Evolutionary conservation across 1,140 invertebrate species (phyloP), one percentile per base, ranked within the genome.

Genomic region (Harpegnathos saltator): DNA sequence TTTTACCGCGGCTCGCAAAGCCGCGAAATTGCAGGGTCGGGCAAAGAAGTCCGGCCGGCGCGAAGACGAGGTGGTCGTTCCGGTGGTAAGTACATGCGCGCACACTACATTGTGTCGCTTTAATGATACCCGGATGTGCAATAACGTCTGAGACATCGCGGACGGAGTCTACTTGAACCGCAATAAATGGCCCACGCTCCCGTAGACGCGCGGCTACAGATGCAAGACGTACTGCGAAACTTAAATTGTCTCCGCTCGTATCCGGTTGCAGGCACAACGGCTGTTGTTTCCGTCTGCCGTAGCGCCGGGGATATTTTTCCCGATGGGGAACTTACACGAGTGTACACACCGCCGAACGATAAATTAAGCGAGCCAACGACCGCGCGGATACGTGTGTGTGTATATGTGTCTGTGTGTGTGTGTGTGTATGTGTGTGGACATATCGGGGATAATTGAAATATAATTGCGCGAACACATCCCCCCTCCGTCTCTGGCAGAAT

Each of bases 171-270:
- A 26, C 19, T 68, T 50, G 48, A 24, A 44, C 58, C 9, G 22
- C n/a, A 74, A 68, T 87, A 73, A 73, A 86, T 62, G 56, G 58
- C 59, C 4, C 5, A 19, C 74, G 69, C 66, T 72, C 48, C 54
- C 54, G 52, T 61, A 56, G n/a, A 68, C 44, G 29, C 12, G 17
- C 24, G 65, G 54, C 54, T 82, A 58, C 22, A 73, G 63, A 84
- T 44, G 77, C 61, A 29, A 66, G n/a, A 65, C 52, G 22, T 15
- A 54, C n/a, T 38, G 61, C 54, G 9, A 50, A 78, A 78, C 56
- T 68, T 78, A 38, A 65, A 78, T 78, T 78, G 58, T 48, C 17
- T 50, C 52, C 58, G 29, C 0, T 9, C 22, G 14, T 29, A 61
- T 62, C n/a, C n/a, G 50, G 56, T 24, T 29, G 29, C 19, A 81